Evolutionary conservation across 2,888 invertebrate genomes (phyloP).

Genomic region (Latheticus oryzae): DNA sequence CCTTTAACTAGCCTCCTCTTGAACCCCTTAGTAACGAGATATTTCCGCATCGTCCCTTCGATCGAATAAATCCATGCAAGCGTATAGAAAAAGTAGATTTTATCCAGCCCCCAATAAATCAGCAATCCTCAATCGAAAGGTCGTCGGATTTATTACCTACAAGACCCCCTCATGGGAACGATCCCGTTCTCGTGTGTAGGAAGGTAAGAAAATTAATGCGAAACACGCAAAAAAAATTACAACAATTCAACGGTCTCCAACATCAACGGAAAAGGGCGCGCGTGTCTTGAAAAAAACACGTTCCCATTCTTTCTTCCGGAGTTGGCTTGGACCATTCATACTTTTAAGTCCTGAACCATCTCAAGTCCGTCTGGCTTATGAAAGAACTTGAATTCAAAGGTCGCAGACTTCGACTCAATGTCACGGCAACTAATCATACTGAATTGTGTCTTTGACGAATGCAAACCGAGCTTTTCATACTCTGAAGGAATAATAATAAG

Average conservation of each 20-base stretch:
- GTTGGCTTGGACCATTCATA: constrained; percentile 23
- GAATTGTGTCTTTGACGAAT: constrained; percentile 30
- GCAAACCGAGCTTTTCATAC: constrained; percentile 13
- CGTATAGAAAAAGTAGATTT: no score
- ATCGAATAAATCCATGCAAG: constrained; percentile 2
- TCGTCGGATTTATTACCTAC: constrained; percentile 22
- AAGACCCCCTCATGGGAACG: constrained; percentile 9
- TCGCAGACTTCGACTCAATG: constrained; percentile 52
- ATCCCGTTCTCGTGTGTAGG: constrained; percentile 5
- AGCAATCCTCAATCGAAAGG: constrained; percentile 16
- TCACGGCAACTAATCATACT: constrained; percentile 48
- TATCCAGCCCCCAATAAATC: constrained; percentile 22
- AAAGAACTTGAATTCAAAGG: constrained; percentile 44
- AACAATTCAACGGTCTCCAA: constrained; percentile 26
- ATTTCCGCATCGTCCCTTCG: constrained; percentile 12
- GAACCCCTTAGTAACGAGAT: constrained; percentile 11
- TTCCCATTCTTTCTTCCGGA: constrained; percentile 37
- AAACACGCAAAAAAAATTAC: constrained; percentile 20
- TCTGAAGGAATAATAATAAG: constrained; percentile 12
- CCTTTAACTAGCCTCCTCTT: constrained; percentile 9
- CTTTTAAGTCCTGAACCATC: constrained; percentile 29
- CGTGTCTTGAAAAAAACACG: constrained; percentile 29
- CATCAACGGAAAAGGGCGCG: constrained; percentile 33
- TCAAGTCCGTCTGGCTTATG: constrained; percentile 43
- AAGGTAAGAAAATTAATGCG: not conserved